Percentiles rank a stretch among this genome's conserved stretches.
Conservation (phyloP, 1,140 invertebrate species). For the Kradibia gibbosae region DNA sequence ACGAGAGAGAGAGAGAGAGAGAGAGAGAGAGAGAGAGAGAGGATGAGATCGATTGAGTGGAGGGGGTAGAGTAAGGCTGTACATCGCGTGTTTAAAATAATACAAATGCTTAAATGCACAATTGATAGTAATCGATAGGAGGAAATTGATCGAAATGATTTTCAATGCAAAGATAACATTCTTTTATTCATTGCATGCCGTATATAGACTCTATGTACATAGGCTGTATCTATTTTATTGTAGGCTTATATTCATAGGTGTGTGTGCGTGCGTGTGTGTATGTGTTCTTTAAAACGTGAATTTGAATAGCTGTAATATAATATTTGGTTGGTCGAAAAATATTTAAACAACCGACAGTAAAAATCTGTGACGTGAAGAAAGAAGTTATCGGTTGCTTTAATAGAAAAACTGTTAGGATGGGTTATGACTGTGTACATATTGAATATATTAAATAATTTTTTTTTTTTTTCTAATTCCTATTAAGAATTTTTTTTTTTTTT, state of each 20-base stretch:
- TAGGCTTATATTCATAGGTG: neutral
- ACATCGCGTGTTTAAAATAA: too few relatives aligned
- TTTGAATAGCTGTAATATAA: neutral
- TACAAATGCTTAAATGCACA: too few relatives aligned
- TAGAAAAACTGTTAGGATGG: neutral
- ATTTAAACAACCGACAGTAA: conserved; percentile 18
- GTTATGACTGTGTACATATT: neutral
- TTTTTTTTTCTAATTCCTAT: neutral
- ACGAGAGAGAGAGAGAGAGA: too few relatives aligned
- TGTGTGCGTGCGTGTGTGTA: neutral
- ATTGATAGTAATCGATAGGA: too few relatives aligned
- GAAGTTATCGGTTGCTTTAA: neutral
- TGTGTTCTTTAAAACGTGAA: neutral
- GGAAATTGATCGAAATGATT: too few relatives aligned
- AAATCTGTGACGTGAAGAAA: neutral
- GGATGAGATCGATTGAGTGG: too few relatives aligned
- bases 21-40: too few relatives aligned
- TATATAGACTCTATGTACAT: too few relatives aligned
- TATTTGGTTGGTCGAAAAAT: neutral
- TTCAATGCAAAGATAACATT: too few relatives aligned
- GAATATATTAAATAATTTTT: neutral
- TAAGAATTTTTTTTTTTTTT: neutral
- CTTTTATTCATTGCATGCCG: too few relatives aligned
- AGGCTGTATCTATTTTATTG: too few relatives aligned
- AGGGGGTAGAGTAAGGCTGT: too few relatives aligned